Conservation (phyloP, 2,797 vertebrate genomes). For the Pseudomugil tenellus region DNA sequence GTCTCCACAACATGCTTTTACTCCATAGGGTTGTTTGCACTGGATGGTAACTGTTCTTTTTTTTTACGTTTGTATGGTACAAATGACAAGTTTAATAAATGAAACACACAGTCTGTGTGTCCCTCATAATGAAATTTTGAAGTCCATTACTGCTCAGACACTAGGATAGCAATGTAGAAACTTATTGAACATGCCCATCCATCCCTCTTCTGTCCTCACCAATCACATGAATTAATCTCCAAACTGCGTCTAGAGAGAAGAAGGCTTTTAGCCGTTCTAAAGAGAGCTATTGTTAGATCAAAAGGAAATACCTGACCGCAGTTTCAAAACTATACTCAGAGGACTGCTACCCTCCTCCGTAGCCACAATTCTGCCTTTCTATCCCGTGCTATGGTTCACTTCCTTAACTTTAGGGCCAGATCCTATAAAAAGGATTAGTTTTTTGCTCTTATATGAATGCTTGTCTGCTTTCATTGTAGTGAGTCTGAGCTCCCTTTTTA, state of each 20-base stretch:
- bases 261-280: conserved; percentile 76
- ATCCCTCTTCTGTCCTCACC: conserved; percentile 71
- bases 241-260: conserved; percentile 63
- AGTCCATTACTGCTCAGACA: conserved; percentile 54
- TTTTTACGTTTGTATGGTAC: conserved; percentile 10
- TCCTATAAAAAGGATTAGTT: conserved; percentile 24
- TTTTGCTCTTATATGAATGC: conserved; percentile 50
- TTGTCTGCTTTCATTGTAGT: conserved; percentile 34
- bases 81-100: conserved; percentile 37
- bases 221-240: conserved; percentile 74
- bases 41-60: conserved; percentile 6
- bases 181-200: conserved; percentile 68
- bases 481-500: conserved; percentile 5
- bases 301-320: conserved; percentile 69
- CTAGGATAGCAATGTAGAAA: conserved; percentile 45
- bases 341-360: conserved; percentile 17
- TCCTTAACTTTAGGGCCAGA: conserved; percentile 17
- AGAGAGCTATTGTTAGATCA: conserved; percentile 79
- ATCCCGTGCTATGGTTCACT: conserved; percentile 27
- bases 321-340: conserved; percentile 58
- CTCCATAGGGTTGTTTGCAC: neutral
- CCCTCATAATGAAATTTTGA: conserved; percentile 55
- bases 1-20: conserved; percentile 5
- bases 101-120: conserved; percentile 30
- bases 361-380: conserved; percentile 24